Evolutionary conservation across 2,797 vertebrate species (phyloP).

Genomic region (Staurois parvus): DNA sequence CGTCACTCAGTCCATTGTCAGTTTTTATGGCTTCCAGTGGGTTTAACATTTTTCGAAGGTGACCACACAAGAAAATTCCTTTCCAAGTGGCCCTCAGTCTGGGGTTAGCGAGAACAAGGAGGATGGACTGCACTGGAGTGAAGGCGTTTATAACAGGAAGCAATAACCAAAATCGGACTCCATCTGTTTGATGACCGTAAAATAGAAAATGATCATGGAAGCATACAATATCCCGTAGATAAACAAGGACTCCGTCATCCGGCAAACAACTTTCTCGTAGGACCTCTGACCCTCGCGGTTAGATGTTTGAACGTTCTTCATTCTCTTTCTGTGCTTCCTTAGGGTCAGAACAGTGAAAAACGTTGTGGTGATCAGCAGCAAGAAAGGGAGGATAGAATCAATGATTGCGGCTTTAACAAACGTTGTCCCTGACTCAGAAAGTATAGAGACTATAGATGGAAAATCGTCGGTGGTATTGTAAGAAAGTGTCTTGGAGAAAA

Average conservation of each 20-base stretch:
- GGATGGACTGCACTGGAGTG: background rate
- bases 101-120: background rate
- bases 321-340: background rate
- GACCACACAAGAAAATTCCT: background rate
- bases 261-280: background rate
- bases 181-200: background rate
- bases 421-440: background rate
- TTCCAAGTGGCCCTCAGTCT: background rate
- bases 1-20: no score
- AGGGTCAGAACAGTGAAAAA: background rate
- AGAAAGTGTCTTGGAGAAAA: background rate
- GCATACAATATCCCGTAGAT: background rate
- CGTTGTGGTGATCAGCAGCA: background rate
- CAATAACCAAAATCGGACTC: background rate
- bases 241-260: background rate
- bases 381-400: background rate
- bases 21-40: no score
- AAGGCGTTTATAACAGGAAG: background rate
- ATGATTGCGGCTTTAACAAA: background rate
- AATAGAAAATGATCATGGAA: background rate
- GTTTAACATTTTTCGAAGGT: background rate
- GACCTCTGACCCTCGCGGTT: background rate
- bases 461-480: background rate
- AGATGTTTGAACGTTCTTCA: background rate
- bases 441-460: background rate